Base-by-base conservation (phyloP, 2,888 invertebrate genomes). In the Plebejus argus region DNA sequence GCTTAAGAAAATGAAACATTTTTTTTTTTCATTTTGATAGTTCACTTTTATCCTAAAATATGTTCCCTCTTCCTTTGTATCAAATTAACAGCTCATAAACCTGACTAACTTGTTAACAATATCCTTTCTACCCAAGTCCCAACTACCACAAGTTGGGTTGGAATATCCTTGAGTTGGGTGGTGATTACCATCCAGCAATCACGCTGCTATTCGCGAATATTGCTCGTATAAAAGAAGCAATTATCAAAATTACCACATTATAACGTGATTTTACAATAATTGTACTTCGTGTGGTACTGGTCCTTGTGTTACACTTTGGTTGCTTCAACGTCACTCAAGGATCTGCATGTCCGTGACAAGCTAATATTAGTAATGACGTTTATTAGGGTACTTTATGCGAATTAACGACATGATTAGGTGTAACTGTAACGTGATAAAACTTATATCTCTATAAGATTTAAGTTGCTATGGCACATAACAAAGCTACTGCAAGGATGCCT, bases 191-290 rank as follows among this genome's bases (percentile, higher is more conserved):
- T 45, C 15, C 23, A 6, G 28, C 74, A 53, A 74, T 74, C 28
- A 49, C 72, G 72, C 12, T 28, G 71, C n/a, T 71, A 70, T 70
- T 71, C 39, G 39, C 20, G 71, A 74, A 23, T 18, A 53, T 28
- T 49, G 74, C 74, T 74, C 33, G 18, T 74, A 74, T 74, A 33
- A 74, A 45, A 74, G 33, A 49, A 74, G 53, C 74, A 74, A 74
- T 74, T 49, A 49, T 74, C 28, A 49, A 74, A 74, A 74, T 49
- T 72, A 72, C 72, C 23, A 53, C 74, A 74, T 74, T 74, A 74
- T 53, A 74, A 28, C 53, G 72, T 74, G 4, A 74, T 74, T 49
- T 74, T 74, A 23, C 20, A 74, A 53, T 74, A 74, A 74, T 74
- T 74, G 53, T 74, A 3, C 15, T 20, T 74, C 74, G 74, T 74